Evolutionary conservation across 1,140 invertebrate genomes (phyloP).

Genomic region (Diplogasteroides magnus): DNA sequence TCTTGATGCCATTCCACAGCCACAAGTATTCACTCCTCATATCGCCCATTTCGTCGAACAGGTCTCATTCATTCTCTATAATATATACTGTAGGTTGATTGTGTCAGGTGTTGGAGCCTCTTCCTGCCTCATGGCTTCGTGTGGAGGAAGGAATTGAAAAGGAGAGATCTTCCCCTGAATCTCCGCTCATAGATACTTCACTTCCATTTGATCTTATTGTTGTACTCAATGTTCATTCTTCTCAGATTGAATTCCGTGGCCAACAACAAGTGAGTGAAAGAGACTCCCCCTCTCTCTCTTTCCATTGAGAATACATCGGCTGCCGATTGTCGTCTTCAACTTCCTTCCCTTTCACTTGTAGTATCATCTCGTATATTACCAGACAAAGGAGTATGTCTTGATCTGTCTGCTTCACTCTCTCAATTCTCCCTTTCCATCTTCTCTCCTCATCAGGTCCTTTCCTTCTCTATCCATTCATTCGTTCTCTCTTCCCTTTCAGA

Average conservation of each 20-base stretch:
- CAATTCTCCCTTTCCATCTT: constrained; percentile 47
- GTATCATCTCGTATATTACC: constrained; percentile 56
- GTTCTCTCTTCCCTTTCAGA: constrained; percentile 28
- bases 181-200: constrained; percentile 61
- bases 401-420: constrained; percentile 43
- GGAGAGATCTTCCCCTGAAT: constrained; percentile 29
- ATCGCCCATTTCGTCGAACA: constrained; percentile 90
- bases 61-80: constrained; percentile 58
- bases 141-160: constrained; percentile 20
- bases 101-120: constrained; percentile 68
- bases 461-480: background rate
- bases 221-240: constrained; percentile 94
- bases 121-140: constrained; percentile 58
- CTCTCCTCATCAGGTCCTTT: constrained; percentile 38
- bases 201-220: constrained; percentile 98
- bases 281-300: background rate
- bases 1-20: background rate
- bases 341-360: constrained; percentile 79
- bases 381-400: constrained; percentile 22
- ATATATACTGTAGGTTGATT: background rate
- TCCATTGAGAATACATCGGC: constrained; percentile 60
- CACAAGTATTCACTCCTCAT: constrained; percentile 77
- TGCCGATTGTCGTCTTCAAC: constrained; percentile 86
- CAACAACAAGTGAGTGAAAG: constrained; percentile 29
- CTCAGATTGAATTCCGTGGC: constrained; percentile 75